Evolutionary conservation across 2,797 vertebrate species (phyloP), one percentile per base, ranked within the genome.

Genomic region (Margarornis squamiger): DNA sequence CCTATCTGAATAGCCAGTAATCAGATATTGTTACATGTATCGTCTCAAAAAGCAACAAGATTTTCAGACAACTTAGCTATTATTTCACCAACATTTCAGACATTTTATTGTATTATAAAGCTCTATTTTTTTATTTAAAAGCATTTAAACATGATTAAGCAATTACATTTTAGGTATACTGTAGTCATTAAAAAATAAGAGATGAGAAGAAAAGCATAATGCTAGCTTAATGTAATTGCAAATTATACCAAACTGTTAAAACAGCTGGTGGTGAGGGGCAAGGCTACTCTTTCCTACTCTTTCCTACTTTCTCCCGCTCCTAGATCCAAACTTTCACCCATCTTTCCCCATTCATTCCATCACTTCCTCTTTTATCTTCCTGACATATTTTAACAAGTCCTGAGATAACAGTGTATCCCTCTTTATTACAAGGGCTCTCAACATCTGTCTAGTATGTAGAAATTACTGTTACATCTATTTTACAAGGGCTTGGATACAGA

Each of bases 381-480:
- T 26, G n/a, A 62, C 19, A 63, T 15, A 59, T 51, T 76, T 62
- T 55, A 55, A 18, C 2, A 5, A 54, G 22, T 49, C 20, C 59
- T 26, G 16, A 75, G n/a, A 68, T 39, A 46, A 0, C 1, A 0
- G 20, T 15, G 9, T 30, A 59, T 9, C 8, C 8, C 19, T 19
- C 51, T 57, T 67, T 43, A 77, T 34, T 32, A 43, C 30, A 43
- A 9, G 45, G 78, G 32, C 45, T 88, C 46, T 59, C 52, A 73
- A 21, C 36, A 36, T 26, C 57, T 6, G 63, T 75, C 21, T 7
- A 51, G 18, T 14, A 54, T 3, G 32, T 36, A 59, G 76, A 76
- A 92, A 63, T 11, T 32, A 41, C 23, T 36, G 20, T 36, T 46
- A 14, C 1, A 5, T 73, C 41, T 77, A 13, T 61, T 59, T 71